Evolutionary conservation across 2,797 vertebrate species (phyloP).

Genomic region (Chrysolophus pictus): DNA sequence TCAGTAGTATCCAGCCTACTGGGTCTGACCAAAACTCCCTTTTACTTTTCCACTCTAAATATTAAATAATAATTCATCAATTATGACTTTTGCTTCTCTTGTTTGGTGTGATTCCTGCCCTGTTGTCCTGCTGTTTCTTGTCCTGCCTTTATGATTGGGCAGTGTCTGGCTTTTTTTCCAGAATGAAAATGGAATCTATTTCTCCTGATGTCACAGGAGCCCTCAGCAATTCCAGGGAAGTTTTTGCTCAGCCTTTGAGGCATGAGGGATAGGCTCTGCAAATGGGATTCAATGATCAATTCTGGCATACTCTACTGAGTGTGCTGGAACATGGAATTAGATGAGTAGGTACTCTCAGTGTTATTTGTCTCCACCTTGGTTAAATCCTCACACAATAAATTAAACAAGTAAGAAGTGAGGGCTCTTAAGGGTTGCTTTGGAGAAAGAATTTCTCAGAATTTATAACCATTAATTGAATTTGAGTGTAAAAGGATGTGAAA

Average conservation of each 20-base stretch:
- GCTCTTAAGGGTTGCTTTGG: not conserved
- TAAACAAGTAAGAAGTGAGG: not conserved
- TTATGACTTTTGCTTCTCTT: not conserved
- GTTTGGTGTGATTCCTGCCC: not conserved
- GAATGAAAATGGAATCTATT: not conserved
- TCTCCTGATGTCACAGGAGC: not conserved
- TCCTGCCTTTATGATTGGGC: not conserved
- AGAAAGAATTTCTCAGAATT: constrained; percentile 2
- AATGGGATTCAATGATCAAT: not conserved
- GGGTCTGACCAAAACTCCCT: not conserved
- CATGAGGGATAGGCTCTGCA: not conserved
- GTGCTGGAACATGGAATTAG: constrained; percentile 2
- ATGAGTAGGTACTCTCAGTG: constrained; percentile 23
- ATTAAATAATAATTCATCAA: not conserved
- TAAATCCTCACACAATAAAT: not conserved
- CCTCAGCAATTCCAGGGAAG: not conserved
- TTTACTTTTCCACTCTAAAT: not conserved
- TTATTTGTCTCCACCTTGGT: constrained; percentile 47
- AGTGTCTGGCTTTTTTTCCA: not conserved
- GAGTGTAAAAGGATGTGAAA: not conserved
- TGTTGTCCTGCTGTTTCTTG: not conserved
- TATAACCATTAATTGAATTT: not conserved
- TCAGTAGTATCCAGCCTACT: fast-evolving
- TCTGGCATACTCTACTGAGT: not conserved
- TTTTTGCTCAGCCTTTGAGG: not conserved